A percentile compares a stretch with the other conserved stretches of the same genome.
Evolutionary conservation across 2,888 invertebrate genomes (phyloP).

Genomic region (Phymatocera aterrima): DNA sequence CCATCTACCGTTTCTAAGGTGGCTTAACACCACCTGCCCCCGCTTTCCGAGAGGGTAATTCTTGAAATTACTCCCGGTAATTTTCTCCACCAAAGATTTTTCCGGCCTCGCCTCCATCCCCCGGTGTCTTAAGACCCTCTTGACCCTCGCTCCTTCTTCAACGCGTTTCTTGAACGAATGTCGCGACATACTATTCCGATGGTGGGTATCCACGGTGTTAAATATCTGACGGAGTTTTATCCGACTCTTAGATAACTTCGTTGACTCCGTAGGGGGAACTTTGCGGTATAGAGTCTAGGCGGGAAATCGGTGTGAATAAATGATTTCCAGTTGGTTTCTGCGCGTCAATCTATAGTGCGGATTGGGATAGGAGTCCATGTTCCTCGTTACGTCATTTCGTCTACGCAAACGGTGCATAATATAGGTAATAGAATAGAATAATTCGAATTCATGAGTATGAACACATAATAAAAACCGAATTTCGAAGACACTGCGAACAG

Average conservation of each 20-base stretch:
- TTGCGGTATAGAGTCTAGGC: neutral
- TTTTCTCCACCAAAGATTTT: conserved; percentile 44
- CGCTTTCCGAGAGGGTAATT: conserved; percentile 22
- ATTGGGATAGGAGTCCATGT: too few relatives aligned
- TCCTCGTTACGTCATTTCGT: too few relatives aligned
- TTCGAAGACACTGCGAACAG: too few relatives aligned
- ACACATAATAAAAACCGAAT: too few relatives aligned
- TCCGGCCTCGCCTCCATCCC: conserved; percentile 37
- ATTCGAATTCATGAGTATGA: too few relatives aligned
- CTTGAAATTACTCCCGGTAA: conserved; percentile 39
- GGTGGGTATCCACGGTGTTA: neutral
- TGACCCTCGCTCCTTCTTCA: neutral
- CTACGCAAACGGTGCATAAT: too few relatives aligned
- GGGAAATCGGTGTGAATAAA: conserved; percentile 8
- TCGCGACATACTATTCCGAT: conserved; percentile 1
- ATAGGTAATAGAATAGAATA: too few relatives aligned
- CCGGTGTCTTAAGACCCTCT: conserved; percentile 1
- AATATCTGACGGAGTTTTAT: neutral
- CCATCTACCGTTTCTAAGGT: conserved; percentile 41
- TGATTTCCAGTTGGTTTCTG: too few relatives aligned
- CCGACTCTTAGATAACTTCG: neutral
- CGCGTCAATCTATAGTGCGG: too few relatives aligned
- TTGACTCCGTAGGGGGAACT: neutral
- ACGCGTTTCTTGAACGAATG: conserved; percentile 18
- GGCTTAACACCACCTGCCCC: conserved; percentile 39